These are phyloP conservation scores for Merluccius polli DNA, from an alignment of 2,797 vertebrate genomes.

Conservation along the genomic window DNA sequence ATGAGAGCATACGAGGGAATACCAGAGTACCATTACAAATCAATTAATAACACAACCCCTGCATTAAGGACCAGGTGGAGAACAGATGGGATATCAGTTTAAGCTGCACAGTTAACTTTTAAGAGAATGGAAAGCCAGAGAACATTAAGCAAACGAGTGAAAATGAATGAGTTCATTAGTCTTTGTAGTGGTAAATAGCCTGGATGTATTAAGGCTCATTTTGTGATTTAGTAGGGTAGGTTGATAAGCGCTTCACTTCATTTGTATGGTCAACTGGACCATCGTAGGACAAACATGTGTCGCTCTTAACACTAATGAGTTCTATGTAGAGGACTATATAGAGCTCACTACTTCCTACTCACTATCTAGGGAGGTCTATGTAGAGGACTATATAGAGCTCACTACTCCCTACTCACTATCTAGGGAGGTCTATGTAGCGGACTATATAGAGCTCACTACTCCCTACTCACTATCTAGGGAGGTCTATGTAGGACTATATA, in stretches of 20 bases:
- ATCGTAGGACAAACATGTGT: too few species aligned
- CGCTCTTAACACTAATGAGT: too few species aligned
- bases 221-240: not conserved
- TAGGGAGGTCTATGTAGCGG: too few species aligned
- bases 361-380: too few species aligned
- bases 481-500: too few species aligned
- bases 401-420: too few species aligned
- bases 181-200: not conserved
- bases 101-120: not conserved
- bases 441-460: too few species aligned
- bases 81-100: not conserved
- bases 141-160: not conserved
- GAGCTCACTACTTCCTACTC: too few species aligned
- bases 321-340: too few species aligned
- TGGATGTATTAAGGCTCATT: not conserved
- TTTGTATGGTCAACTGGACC: too few species aligned
- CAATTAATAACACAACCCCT: constrained; percentile 51
- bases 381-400: too few species aligned
- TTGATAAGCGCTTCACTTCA: not conserved
- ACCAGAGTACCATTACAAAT: constrained; percentile 48
- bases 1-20: constrained; percentile 73
- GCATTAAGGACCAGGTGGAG: constrained; percentile 22
- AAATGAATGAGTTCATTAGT: not conserved
- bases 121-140: not conserved
- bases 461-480: too few species aligned